Conservation (phyloP, 2,888 invertebrate genomes). For the Agrilus mali region DNA sequence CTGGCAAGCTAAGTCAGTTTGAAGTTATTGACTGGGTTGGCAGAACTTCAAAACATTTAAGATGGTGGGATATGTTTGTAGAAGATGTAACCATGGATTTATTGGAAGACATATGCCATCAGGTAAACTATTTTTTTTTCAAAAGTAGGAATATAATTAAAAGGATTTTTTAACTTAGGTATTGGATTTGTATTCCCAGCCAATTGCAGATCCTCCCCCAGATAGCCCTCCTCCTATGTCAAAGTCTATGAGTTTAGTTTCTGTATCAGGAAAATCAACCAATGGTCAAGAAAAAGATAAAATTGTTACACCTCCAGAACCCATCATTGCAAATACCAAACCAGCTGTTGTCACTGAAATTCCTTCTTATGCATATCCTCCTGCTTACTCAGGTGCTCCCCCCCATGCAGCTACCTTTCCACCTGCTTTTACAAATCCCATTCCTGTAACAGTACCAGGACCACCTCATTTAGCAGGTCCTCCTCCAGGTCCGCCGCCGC, state of each 20-base stretch:
- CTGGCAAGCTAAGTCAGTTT: constrained; percentile 90
- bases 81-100: constrained; percentile 89
- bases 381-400: constrained; percentile 23
- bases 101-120: constrained; percentile 95
- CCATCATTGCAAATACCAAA: constrained; percentile 16
- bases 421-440: constrained; percentile 33
- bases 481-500: constrained; percentile 38
- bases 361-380: constrained; percentile 27
- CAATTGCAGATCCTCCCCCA: constrained; percentile 46
- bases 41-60: constrained; percentile 55
- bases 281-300: constrained; percentile 43
- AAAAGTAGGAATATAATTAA: too few species aligned
- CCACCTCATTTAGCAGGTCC: constrained; percentile 29
- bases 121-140: constrained; percentile 39
- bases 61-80: constrained; percentile 99
- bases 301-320: constrained; percentile 14
- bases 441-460: constrained; percentile 25
- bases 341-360: constrained; percentile 24
- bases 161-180: constrained; percentile 16
- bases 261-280: constrained; percentile 27
- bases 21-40: constrained; percentile 90
- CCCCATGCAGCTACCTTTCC: constrained; percentile 22
- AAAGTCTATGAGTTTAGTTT: constrained; percentile 17
- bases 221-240: constrained; percentile 55
- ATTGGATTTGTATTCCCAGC: constrained; percentile 79